Evolutionary conservation across 2,888 invertebrate species (phyloP).

Genomic region (Dicyrtoma fusca): DNA sequence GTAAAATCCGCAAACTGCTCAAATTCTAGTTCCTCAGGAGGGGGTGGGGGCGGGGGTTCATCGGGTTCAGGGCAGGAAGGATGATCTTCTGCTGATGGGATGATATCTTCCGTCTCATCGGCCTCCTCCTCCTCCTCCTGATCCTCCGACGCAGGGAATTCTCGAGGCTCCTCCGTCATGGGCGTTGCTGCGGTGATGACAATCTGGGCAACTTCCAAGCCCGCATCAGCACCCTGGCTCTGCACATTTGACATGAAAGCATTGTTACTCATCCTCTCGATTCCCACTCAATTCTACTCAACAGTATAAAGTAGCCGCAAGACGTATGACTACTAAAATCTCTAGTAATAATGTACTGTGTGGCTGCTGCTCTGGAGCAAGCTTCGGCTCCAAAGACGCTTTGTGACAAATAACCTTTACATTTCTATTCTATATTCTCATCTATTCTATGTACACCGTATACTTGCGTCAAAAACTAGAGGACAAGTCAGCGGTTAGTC

Average conservation of each 20-base stretch:
- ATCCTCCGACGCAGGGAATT: conserved; percentile 41
- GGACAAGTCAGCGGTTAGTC: too few species aligned
- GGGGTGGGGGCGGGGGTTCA: conserved; percentile 1
- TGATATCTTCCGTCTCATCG: conserved; percentile 22
- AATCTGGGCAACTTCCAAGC: conserved; percentile 83
- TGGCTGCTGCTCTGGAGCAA: too few species aligned
- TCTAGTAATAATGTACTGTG: too few species aligned
- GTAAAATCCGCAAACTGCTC: conserved; percentile 15
- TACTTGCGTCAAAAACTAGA: too few species aligned
- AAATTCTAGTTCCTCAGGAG: background rate
- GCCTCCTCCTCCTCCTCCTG: conserved; percentile 19
- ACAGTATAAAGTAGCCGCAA: too few species aligned
- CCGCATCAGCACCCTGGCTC: conserved; percentile 64
- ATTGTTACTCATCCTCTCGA: too few species aligned
- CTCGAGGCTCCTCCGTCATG: conserved; percentile 81
- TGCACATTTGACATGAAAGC: conserved; percentile 1
- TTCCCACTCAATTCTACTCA: too few species aligned
- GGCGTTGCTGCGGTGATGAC: conserved; percentile 93
- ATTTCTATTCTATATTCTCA: too few species aligned
- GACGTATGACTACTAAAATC: too few species aligned
- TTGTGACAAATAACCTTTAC: too few species aligned
- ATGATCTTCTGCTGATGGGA: conserved; percentile 20
- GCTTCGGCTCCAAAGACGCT: too few species aligned
- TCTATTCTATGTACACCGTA: too few species aligned
- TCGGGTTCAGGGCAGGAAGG: background rate